Evolutionary conservation across 2,888 invertebrate genomes (phyloP).

Genomic region (Drosophila greeni): DNA sequence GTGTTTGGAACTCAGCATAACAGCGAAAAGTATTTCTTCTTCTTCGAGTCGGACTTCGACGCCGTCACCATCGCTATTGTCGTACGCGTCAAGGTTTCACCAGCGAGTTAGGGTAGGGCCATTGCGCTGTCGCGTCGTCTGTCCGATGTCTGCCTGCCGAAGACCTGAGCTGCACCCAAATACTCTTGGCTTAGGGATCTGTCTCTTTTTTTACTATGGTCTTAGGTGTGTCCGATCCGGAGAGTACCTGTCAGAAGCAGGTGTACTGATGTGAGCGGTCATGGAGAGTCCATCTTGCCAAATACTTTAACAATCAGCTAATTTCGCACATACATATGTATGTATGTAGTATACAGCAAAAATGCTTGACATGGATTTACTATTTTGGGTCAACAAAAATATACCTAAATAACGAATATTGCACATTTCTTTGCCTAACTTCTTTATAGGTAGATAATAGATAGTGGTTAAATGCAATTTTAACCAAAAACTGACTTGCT

Average conservation of each 20-base stretch:
- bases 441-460: background rate
- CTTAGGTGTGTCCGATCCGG: constrained; percentile 37
- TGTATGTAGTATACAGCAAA: background rate
- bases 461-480: background rate
- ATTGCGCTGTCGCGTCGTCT: background rate
- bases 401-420: background rate
- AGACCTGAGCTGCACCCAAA: constrained; percentile 62
- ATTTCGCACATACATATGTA: background rate
- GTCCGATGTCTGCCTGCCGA: constrained; percentile 13
- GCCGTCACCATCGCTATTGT: constrained; percentile 3
- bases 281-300: constrained; percentile 48
- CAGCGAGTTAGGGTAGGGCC: constrained; percentile 22
- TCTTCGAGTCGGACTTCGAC: constrained; percentile 5
- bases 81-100: constrained; percentile 29
- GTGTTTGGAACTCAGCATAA: constrained; percentile 53
- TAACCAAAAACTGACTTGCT: background rate
- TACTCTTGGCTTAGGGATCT: constrained; percentile 38
- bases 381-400: no score
- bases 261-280: constrained; percentile 24
- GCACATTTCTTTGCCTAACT: background rate
- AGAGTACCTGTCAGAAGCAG: constrained; percentile 8
- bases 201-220: constrained; percentile 46
- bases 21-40: constrained; percentile 37
- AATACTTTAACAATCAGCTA: constrained; percentile 19
- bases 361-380: background rate